Evolutionary conservation across 2,888 invertebrate species (phyloP).

Genomic region (Dryobota labecula): DNA sequence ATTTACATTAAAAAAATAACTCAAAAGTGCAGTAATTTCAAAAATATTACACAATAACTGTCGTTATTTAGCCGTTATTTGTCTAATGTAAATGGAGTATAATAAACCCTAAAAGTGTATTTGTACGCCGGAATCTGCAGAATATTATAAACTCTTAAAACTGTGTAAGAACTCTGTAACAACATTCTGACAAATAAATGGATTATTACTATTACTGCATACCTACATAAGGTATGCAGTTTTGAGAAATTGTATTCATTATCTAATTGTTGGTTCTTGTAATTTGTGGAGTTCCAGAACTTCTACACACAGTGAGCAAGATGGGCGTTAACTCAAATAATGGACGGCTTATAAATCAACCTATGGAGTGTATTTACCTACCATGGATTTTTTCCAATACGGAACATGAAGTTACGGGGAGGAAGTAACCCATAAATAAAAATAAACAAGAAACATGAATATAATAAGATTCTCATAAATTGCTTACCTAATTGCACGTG

Average conservation of each 20-base stretch:
- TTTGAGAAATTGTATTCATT: slow-evolving; percentile 15
- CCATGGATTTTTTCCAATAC: neutral
- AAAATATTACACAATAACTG: no score
- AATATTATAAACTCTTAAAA: no score
- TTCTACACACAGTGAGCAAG: neutral
- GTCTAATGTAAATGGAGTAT: no score
- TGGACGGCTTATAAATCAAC: neutral
- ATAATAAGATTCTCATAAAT: neutral
- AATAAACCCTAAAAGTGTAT: no score
- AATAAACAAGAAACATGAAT: neutral
- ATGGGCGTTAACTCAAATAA: neutral
- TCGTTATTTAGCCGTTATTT: no score
- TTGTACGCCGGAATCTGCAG: no score
- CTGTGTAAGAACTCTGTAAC: no score
- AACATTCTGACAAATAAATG: no score
- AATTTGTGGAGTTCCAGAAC: neutral
- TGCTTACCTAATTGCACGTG: slow-evolving; percentile 10
- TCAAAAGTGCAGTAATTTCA: no score
- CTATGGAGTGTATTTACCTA: neutral
- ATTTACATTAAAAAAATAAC: no score
- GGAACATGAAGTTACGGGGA: neutral
- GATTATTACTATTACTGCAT: no score
- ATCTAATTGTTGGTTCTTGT: neutral
- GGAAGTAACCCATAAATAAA: neutral
- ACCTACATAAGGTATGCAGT: neutral